Percentiles rank a stretch among this genome's conserved stretches.
Conservation (phyloP, 1,140 invertebrate species). For the Drosophila guanche region DNA sequence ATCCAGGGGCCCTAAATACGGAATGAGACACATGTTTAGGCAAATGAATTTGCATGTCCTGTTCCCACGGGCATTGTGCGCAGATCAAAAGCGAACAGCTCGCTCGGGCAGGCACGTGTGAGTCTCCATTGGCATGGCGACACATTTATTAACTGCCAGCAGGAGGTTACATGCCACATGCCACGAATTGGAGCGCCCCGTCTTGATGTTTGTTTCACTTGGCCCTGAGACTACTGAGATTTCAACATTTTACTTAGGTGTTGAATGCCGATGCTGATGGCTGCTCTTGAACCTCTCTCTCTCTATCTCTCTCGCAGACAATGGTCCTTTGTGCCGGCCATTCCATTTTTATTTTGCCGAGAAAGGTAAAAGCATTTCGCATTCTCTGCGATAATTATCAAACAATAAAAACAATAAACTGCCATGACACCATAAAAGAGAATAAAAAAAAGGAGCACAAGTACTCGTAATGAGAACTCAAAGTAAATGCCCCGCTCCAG, state of each 20-base stretch:
- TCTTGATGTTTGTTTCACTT: constrained; percentile 16
- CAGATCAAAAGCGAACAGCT: constrained; percentile 49
- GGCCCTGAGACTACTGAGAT: constrained; percentile 7
- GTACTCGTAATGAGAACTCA: constrained; percentile 35
- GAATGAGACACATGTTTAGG: constrained; percentile 46
- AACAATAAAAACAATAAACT: constrained; percentile 81
- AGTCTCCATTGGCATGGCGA: constrained; percentile 37
- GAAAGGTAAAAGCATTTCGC: constrained; percentile 40
- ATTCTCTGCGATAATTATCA: constrained; percentile 72
- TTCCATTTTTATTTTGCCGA: constrained; percentile 61
- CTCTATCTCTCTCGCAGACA: constrained; percentile 18
- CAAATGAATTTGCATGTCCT: constrained; percentile 47
- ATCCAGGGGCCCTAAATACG: constrained; percentile 29
- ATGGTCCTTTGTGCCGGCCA: constrained; percentile 47
- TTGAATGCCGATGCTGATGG: constrained; percentile 31
- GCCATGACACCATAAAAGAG: constrained; percentile 64
- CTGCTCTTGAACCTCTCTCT: background rate
- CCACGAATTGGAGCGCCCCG: constrained; percentile 32
- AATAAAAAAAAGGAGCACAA: constrained; percentile 12
- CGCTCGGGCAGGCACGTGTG: constrained; percentile 21
- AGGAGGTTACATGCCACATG: constrained; percentile 14
- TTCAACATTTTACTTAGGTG: constrained; percentile 33
- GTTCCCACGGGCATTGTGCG: constrained; percentile 18
- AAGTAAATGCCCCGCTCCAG: constrained; percentile 20
- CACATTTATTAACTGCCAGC: constrained; percentile 46